phyloP scores from a whole-genome alignment of 2,113 vertebrate species.

The Corydoras sp. region DNA sequence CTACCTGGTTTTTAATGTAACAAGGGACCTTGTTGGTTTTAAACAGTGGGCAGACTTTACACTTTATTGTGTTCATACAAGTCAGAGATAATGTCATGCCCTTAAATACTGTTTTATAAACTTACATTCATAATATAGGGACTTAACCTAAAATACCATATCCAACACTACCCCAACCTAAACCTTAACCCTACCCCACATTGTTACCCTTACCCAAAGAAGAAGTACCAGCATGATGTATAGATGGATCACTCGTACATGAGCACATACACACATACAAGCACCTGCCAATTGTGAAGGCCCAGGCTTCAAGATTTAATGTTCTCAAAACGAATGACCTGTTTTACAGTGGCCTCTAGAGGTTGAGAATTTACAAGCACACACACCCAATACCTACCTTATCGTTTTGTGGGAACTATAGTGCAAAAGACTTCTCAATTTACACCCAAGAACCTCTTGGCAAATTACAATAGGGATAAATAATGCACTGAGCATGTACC shows the following conservation, averaged over 20 bases:
- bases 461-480: conserved; percentile 13
- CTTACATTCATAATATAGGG: too few relatives aligned
- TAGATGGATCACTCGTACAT: not conserved
- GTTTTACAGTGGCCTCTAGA: conserved; percentile 39
- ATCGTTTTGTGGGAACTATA: not conserved
- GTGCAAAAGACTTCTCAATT: not conserved
- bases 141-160: too few relatives aligned
- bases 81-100: not conserved
- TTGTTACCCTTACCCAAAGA: too few relatives aligned
- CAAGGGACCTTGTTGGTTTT: not conserved
- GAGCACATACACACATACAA: not conserved
- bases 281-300: not conserved
- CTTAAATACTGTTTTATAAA: not conserved
- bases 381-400: not conserved
- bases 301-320: conserved; percentile 13
- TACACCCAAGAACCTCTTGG: not conserved
- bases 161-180: too few relatives aligned
- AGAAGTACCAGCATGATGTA: too few relatives aligned
- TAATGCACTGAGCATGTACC: not conserved
- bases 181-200: too few relatives aligned
- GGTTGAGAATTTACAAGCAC: not conserved
- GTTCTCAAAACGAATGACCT: conserved; percentile 30
- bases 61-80: not conserved
- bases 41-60: not conserved
- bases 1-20: not conserved